Base-by-base conservation (phyloP, 2,113 vertebrate genomes). In the Cebidichthys violaceus region DNA sequence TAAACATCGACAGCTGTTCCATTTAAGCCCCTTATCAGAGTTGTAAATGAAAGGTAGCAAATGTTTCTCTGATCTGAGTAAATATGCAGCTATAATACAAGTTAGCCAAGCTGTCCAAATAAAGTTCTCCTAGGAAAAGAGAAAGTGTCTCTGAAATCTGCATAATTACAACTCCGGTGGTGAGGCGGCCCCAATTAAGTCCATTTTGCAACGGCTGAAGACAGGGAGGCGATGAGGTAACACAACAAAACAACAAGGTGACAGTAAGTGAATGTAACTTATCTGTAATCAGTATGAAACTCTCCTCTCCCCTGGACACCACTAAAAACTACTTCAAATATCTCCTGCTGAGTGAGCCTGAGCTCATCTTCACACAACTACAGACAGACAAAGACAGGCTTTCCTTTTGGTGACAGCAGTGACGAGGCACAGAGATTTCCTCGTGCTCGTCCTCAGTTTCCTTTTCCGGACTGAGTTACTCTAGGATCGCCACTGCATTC, bases 111-210 rank as follows among this genome's bases (percentile, higher is more conserved):
- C 75, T 76, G 78, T 89, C 85, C 31, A 75, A 88, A 84, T 74
- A 78, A 85, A 86, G 72, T 18, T 68, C 35, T 74, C 52, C 8
- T n/a, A 0, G 4, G 17, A 47, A 73, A 64, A 61, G 71, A 75
- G 17, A 81, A 69, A 64, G 70, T 75, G 70, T 71, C 77, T 59
- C 69, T 76, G 75, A 84, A 86, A 61, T 84, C 65, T 86, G 85
- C 68, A 37, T 86, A 87, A 93, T 91, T 92, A 90, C 70, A 69
- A 45, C 82, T 67, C 47, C 2, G 15, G 61, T 33, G 57, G 55
- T 15, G 7, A 59, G 24, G 15, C 5, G 24, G 71, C 60, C 78
- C 85, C 82, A 91, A 90, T 90, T 93, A 92, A 87, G 81, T 71
- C 59, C 60, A 41, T 45, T 76, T 81, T 65, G 50, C 43, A 41